Evolutionary conservation across 2,888 invertebrate species (phyloP).

Genomic region (Scrobipalpa costella): DNA sequence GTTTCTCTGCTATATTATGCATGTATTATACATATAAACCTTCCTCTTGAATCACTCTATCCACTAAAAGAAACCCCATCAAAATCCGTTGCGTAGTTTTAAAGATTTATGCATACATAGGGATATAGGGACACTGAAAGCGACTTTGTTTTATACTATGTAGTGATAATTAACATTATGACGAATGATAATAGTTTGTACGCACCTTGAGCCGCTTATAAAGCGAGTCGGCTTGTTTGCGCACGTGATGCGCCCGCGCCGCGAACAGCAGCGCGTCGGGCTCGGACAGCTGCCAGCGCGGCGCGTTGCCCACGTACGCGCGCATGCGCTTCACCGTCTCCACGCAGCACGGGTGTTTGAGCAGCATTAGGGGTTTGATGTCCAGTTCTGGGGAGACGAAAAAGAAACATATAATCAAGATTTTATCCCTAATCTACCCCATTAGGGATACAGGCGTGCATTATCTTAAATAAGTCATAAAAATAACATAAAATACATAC

Average conservation of each 20-base stretch:
- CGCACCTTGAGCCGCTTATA: constrained; percentile 57
- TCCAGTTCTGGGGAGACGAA: constrained; percentile 67
- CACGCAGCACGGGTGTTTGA: constrained; percentile 89
- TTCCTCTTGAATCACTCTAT: too few relatives aligned
- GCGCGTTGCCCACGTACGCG: constrained; percentile 89
- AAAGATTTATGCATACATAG: too few relatives aligned
- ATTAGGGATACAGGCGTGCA: too few relatives aligned
- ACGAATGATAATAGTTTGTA: not conserved
- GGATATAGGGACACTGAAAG: too few relatives aligned
- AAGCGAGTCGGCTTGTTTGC: constrained; percentile 83
- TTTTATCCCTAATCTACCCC: not conserved
- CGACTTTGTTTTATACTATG: not conserved
- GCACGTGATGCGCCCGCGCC: constrained; percentile 85
- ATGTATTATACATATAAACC: too few relatives aligned
- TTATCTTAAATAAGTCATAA: too few relatives aligned
- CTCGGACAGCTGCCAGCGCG: constrained; percentile 84
- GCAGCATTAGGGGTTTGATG: constrained; percentile 87
- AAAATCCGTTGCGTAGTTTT: too few relatives aligned
- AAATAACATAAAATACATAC: too few relatives aligned
- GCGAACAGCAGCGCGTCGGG: constrained; percentile 84
- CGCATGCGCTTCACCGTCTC: constrained; percentile 89
- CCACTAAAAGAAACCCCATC: too few relatives aligned
- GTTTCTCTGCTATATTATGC: too few relatives aligned
- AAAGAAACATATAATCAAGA: not conserved
- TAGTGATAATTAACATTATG: too few relatives aligned